Conservation (phyloP, 2,888 invertebrate genomes). For the Ennomos fuscantarius region DNA sequence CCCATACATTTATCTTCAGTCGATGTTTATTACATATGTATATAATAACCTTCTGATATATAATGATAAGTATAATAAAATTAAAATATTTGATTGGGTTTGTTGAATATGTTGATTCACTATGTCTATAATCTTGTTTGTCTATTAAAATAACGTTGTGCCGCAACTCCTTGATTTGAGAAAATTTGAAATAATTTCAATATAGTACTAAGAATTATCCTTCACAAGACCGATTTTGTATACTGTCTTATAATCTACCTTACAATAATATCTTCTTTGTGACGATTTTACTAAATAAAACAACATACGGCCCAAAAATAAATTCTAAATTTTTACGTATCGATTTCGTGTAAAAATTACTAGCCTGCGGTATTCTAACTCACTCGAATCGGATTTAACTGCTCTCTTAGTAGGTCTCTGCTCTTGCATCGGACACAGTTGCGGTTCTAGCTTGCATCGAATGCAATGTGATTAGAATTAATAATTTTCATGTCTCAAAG, state of each 20-base stretch:
- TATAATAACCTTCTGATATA: not conserved
- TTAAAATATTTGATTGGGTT: slow-evolving; percentile 12
- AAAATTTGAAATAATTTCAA: too few species aligned
- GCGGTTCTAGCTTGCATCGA: slow-evolving; percentile 35
- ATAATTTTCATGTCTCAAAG: slow-evolving; percentile 67
- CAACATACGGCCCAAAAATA: too few species aligned
- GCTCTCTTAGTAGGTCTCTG: not conserved
- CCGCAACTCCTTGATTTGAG: not conserved
- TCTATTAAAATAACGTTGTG: not conserved
- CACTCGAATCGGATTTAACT: not conserved
- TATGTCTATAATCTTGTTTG: not conserved
- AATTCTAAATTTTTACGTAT: too few species aligned
- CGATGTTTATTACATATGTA: not conserved
- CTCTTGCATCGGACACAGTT: slow-evolving; percentile 19
- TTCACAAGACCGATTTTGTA: too few species aligned
- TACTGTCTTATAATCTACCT: too few species aligned
- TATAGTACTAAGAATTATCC: too few species aligned
- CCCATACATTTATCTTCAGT: slow-evolving; percentile 4
- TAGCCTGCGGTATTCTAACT: slow-evolving; percentile 14
- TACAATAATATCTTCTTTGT: too few species aligned
- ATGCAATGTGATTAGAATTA: slow-evolving; percentile 59
- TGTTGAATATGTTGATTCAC: not conserved
- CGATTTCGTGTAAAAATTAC: not conserved
- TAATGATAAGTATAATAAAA: slow-evolving; percentile 1
- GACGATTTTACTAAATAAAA: too few species aligned